A percentile compares a stretch with the other conserved stretches of the same genome.
phyloP scores from a whole-genome alignment of 2,797 vertebrate genomes.

The Chromis chromis region DNA sequence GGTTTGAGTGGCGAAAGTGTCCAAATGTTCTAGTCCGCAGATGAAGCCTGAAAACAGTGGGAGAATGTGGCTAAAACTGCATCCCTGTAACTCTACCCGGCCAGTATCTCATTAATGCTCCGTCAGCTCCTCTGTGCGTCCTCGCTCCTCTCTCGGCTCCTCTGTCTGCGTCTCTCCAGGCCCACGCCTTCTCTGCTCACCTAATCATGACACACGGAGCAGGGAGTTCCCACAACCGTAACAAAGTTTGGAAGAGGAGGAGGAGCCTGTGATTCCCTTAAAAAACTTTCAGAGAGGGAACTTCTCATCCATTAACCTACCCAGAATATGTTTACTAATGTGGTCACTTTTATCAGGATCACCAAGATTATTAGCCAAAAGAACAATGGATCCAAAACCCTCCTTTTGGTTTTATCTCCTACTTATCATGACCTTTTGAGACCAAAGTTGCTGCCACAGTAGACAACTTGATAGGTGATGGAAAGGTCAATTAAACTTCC shows the following conservation, averaged over 20 bases:
- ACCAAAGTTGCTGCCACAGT: constrained; percentile 14
- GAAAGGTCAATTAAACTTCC: constrained; percentile 35
- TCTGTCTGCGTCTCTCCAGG: constrained; percentile 28
- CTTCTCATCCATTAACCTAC: constrained; percentile 29
- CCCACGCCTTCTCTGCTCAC: constrained; percentile 72
- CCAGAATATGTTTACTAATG: constrained; percentile 27
- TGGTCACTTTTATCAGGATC: constrained; percentile 33
- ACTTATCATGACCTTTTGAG: constrained; percentile 49
- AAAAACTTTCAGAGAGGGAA: constrained; percentile 17
- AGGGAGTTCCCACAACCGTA: constrained; percentile 81
- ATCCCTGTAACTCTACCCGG: constrained; percentile 64
- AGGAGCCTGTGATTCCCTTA: constrained; percentile 81
- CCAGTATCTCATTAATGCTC: constrained; percentile 69
- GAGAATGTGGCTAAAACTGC: constrained; percentile 60
- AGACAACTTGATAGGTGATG: constrained; percentile 25
- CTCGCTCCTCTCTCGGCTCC: constrained; percentile 39
- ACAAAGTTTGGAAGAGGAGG: constrained; percentile 77
- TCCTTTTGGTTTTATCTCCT: constrained; percentile 50
- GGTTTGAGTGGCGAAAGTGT: constrained; percentile 10
- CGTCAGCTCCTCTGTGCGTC: constrained; percentile 67
- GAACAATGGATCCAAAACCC: constrained; percentile 61
- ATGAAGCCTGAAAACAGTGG: constrained; percentile 22
- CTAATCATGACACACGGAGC: constrained; percentile 73
- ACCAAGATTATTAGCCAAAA: constrained; percentile 57
- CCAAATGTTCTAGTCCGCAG: constrained; percentile 37